Evolutionary conservation across 2,113 vertebrate genomes (phyloP), one percentile per base, ranked within the genome.

Genomic region (Taurulus bubalis): DNA sequence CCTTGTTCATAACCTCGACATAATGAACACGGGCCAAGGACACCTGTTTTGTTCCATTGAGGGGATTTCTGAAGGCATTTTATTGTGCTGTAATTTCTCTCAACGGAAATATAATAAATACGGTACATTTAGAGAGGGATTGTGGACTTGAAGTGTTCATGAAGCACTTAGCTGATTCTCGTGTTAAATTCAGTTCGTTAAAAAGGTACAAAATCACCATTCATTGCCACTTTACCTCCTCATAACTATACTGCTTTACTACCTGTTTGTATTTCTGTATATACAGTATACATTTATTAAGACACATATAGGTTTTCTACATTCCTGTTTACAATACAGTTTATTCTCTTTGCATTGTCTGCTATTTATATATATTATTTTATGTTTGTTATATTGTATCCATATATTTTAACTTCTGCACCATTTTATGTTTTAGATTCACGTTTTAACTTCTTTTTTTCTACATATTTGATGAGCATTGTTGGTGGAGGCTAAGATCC

Each of bases 1-100:
- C 18, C 65, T 75, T 56, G 56, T 63, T 71, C 55, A 55, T 47
- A 3, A 5, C n/a, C 32, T 34, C 68, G 18, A 24, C 75, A 30
- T 34, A 14, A 56, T 49, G 32, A 56, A 58, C 36, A 24, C 42
- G 26, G 3, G 62, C n/a, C 68, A 66, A 66, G 67, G 51, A 47
- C 47, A 22, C 22, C n/a, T 26, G 22, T 62, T 62, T 47, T 18
- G 20, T 20, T 42, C 22, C 55, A n/a, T 22, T 53, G 34, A 53
- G 9, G 12, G 36, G 47, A 20, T 68, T 24, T 71, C 22, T 64
- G 4, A 22, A 28, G 32, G 11, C 12, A 63, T 12, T 12, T 15
- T 22, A 36, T 11, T 34, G 64, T 34, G 51, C 34, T 18, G 2
- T 6, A 0, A 36, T 55, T 20, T 22, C 47, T 64, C 16, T 30